Conservation (phyloP, 2,888 invertebrate species). For the Hirtodrosophila confusa region DNA sequence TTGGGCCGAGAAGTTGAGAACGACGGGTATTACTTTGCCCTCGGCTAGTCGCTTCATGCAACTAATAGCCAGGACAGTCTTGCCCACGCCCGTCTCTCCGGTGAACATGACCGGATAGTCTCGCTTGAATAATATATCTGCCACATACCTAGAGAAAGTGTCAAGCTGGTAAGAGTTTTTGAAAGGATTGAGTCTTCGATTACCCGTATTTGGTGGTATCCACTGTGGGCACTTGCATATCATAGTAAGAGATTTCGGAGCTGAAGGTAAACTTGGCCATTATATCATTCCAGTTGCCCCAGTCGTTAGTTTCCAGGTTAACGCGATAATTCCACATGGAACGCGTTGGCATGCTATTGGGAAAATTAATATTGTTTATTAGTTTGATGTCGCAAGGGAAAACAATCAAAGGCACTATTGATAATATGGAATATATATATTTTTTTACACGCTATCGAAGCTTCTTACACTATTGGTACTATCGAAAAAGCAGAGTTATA, state of each 20-base stretch:
- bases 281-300: constrained; percentile 92
- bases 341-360: constrained; percentile 87
- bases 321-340: constrained; percentile 91
- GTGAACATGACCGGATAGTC: constrained; percentile 93
- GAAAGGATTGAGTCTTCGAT: background rate
- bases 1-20: constrained; percentile 96
- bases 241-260: constrained; percentile 90
- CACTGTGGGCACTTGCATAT: constrained; percentile 95
- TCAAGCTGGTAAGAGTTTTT: background rate
- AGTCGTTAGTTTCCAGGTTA: constrained; percentile 88
- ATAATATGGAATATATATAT: too few relatives aligned
- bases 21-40: constrained; percentile 89
- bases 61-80: constrained; percentile 92
- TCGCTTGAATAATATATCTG: constrained; percentile 88
- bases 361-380: too few relatives aligned
- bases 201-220: constrained; percentile 94
- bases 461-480: too few relatives aligned
- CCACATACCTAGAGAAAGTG: constrained; percentile 70
- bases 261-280: constrained; percentile 90
- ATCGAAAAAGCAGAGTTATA: too few relatives aligned
- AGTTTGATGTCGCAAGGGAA: too few relatives aligned
- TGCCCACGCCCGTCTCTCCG: constrained; percentile 96
- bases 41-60: constrained; percentile 88
- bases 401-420: too few relatives aligned
- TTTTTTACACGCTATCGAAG: too few relatives aligned